Conservation (phyloP, 2,797 vertebrate genomes). For the Neosilurus mollespiculum region DNA sequence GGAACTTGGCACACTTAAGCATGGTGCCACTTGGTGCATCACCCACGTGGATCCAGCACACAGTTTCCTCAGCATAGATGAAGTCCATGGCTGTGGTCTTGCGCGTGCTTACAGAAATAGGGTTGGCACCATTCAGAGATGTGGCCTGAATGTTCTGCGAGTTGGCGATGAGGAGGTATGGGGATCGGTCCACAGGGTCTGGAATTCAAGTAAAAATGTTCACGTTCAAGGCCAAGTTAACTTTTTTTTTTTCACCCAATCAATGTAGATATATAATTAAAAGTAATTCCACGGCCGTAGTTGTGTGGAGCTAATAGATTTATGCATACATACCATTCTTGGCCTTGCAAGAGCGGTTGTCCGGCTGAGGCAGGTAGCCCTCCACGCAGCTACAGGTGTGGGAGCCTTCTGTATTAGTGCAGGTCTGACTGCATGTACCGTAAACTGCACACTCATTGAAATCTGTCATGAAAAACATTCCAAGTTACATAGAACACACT, state of each 20-base stretch:
- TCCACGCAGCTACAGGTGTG: conserved; percentile 94
- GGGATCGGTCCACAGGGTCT: conserved; percentile 92
- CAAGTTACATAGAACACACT: not conserved
- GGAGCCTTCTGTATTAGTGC: conserved; percentile 85
- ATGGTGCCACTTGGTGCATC: conserved; percentile 85
- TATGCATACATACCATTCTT: conserved; percentile 82
- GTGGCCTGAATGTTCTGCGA: conserved; percentile 94
- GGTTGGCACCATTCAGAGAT: conserved; percentile 81
- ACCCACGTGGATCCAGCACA: conserved; percentile 95
- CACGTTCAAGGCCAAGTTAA: not conserved
- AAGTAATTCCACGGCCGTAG: not conserved
- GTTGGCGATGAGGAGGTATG: conserved; percentile 90
- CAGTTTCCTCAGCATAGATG: conserved; percentile 85
- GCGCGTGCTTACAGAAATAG: conserved; percentile 84
- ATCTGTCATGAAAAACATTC: conserved; percentile 71
- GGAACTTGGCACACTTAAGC: conserved; percentile 92
- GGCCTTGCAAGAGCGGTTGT: conserved; percentile 96
- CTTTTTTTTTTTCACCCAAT: not conserved
- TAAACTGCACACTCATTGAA: conserved; percentile 91
- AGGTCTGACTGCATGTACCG: conserved; percentile 92
- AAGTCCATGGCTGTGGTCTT: conserved; percentile 98
- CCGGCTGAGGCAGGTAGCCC: conserved; percentile 91
- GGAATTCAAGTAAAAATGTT: conserved; percentile 40
- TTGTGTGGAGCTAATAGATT: not conserved
- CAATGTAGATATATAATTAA: no score